Evolutionary conservation across 2,797 vertebrate genomes (phyloP), one percentile per base, ranked within the genome.

Genomic region (Siniperca undulata): DNA sequence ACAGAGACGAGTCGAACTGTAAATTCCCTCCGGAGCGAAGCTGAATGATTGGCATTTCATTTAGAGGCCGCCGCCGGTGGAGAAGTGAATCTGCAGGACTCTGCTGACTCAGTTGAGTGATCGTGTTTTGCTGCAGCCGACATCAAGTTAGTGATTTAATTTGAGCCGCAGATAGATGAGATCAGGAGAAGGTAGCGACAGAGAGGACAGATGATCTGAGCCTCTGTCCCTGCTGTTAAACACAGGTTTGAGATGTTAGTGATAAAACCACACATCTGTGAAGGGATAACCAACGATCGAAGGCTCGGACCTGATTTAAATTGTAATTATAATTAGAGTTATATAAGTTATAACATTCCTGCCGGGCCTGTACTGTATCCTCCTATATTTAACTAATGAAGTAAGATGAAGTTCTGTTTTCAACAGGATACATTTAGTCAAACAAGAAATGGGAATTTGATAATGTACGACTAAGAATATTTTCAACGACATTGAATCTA

Each of bases 41-140:
- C 1, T 1, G 59, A 64, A 46, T 83, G 85, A 92, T 79, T 86
- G 89, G 80, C 82, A 16, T 91, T 90, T 90, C 81, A 92, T 91
- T 91, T 81, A 58, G 78, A 81, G 30, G 60, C 6, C 8, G n/a
- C 11, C 4, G 42, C 60, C n/a, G 64, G 66, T 38, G 1, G 17
- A 50, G 77, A 48, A 81, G 59, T n/a, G 70, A 76, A 82, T 83
- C 84, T 62, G 55, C 10, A 0, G 61, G 64, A 75, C 79, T 77
- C 68, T 78, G 83, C 65, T 72, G 88, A 86, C 87, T 88, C 83
- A 80, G 77, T 66, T 83, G 85, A 89, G 74, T 7, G 66, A 82
- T 88, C 56, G 53, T 62, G 81, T 70, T 84, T 81, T 80, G 70
- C 84, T 59, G 8, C 22, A 61, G 75, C 55, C 50, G 58, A 78